Evolutionary conservation across 2,113 vertebrate genomes (phyloP), one percentile per base, ranked within the genome.

Genomic region (Alouatta palliata): DNA sequence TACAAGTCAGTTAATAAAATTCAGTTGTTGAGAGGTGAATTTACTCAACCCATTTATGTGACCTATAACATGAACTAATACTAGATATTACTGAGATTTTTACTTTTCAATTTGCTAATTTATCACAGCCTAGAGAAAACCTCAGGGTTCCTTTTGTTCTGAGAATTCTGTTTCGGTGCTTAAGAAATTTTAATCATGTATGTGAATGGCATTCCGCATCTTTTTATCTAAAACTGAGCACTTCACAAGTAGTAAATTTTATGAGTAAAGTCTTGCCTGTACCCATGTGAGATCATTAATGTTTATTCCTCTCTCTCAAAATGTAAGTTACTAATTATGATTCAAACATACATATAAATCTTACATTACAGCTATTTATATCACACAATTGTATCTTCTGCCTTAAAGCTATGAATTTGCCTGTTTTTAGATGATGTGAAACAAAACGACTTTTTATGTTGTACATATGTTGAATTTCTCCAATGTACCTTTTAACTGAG

Each of bases 311-410:
- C n/a, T 91, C 54, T 97, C 71, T 96, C 96, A 89, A 96, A 97
- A 95, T 23, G 8, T 35, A 93, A n/a, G 14, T 54, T 83, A 56
- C 77, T 93, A 88, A 94, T 68, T 76, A 96, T 94, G 79, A 96
- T 35, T 77, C 45, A 90, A 66, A 76, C 12, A 84, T 88, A 58
- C 13, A 90, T 88, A 95, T 77, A 95, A 97, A 86, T 91, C 43
- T 93, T 89, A 96, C 76, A 94, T 87, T 43, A 70, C 80, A 97
- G 61, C 73, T 96, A 92, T 95, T 95, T 77, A 91, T 82, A 86
- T 96, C 71, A 81, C 20, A 83, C n/a, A 88, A 90, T 70, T 97
- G 52, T 92, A 80, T 79, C 68, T 95, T 85, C 40, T 79, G 40
- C 61, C 88, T 95, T 89, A 92, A 94, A 95, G 91, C 43, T 91